Percentiles rank a stretch among this genome's conserved stretches.
phyloP scores from a whole-genome alignment of 2,797 vertebrate genomes.

The Petrocephalus schoutedeni region DNA sequence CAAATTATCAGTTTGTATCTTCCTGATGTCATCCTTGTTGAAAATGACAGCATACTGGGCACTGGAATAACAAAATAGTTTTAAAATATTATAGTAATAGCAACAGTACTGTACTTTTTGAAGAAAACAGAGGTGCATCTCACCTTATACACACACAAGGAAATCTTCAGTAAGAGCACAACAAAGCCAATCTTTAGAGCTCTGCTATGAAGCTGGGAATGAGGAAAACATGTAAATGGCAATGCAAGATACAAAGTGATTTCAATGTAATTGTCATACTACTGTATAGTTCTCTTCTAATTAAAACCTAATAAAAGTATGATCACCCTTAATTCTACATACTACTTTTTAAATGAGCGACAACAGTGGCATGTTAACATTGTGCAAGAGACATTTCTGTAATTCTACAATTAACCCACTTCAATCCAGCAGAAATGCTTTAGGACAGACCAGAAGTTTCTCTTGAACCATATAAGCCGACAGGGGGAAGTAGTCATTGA shows the following conservation, averaged over 20 bases:
- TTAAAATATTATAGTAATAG: neutral
- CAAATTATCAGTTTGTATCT: neutral
- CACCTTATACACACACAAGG: too few relatives aligned
- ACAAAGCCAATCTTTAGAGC: too few relatives aligned
- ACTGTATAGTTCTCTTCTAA: too few relatives aligned
- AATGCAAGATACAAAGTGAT: too few relatives aligned
- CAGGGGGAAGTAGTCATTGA: neutral
- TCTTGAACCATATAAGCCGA: constrained; percentile 21
- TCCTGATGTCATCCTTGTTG: constrained; percentile 8
- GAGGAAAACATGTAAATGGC: too few relatives aligned
- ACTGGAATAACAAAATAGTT: too few relatives aligned
- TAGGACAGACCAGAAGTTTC: constrained; percentile 24
- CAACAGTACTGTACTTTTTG: neutral
- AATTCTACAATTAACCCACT: neutral
- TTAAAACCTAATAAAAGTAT: neutral
- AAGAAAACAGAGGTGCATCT: too few relatives aligned
- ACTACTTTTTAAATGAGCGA: neutral
- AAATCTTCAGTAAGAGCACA: too few relatives aligned
- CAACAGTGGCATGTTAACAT: neutral
- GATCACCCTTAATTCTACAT: neutral
- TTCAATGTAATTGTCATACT: too few relatives aligned
- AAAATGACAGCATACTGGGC: constrained; percentile 7
- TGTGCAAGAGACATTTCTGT: neutral
- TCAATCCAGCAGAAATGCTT: constrained; percentile 27
- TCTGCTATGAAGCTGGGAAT: too few relatives aligned